Percentiles rank a stretch among this genome's conserved stretches.
phyloP scores from a whole-genome alignment of 1,140 invertebrate species.

The Drosophila equinoxialis region DNA sequence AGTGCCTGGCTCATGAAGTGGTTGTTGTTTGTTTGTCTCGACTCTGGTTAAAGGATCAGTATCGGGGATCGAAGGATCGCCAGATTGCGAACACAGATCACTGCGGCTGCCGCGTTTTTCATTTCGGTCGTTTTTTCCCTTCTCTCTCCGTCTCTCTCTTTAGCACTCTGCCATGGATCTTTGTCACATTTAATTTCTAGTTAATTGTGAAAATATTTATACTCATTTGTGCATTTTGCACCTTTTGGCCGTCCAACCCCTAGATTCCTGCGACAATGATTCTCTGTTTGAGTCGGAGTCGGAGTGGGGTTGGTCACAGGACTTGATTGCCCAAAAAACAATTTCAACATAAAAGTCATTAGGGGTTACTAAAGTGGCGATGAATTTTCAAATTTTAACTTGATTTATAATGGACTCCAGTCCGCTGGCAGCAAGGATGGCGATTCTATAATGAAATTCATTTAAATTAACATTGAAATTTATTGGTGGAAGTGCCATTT shows the following conservation, averaged over 20 bases:
- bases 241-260: slow-evolving; percentile 63
- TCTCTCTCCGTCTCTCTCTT: neutral
- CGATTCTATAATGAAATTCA: slow-evolving; percentile 63
- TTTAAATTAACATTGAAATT: slow-evolving; percentile 81
- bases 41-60: slow-evolving; percentile 56
- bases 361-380: slow-evolving; percentile 82
- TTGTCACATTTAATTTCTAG: slow-evolving; percentile 81
- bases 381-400: slow-evolving; percentile 78
- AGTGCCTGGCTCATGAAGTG: slow-evolving; percentile 63
- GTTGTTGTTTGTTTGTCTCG: slow-evolving; percentile 73
- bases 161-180: slow-evolving; percentile 46
- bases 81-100: slow-evolving; percentile 29
- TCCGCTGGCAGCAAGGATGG: slow-evolving; percentile 3
- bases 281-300: slow-evolving; percentile 1
- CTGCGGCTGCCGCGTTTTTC: slow-evolving; percentile 38
- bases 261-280: slow-evolving; percentile 12
- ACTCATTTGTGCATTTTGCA: slow-evolving; percentile 82
- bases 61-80: slow-evolving; percentile 37
- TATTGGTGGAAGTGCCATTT: slow-evolving; percentile 61
- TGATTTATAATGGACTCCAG: slow-evolving; percentile 70
- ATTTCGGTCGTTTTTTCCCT: neutral
- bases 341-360: slow-evolving; percentile 77
- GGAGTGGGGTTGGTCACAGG: slow-evolving; percentile 51
- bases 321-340: slow-evolving; percentile 76
- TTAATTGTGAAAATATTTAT: slow-evolving; percentile 82